A percentile compares a stretch with the other conserved stretches of the same genome.
Evolutionary conservation across 2,113 vertebrate species (phyloP).

Genomic region (Plecotus auritus): DNA sequence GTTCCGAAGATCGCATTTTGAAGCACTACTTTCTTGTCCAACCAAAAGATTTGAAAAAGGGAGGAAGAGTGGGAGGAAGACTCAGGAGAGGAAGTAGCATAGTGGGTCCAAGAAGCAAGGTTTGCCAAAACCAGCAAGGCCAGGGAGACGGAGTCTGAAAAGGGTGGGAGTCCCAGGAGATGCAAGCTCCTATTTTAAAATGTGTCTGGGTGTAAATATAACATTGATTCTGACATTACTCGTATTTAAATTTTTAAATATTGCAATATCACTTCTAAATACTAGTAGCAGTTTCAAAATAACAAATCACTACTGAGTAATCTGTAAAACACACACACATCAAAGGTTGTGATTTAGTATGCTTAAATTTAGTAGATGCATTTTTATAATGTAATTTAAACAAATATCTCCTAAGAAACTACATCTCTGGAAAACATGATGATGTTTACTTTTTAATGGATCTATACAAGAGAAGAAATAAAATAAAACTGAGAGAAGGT

Average conservation of each 20-base stretch:
- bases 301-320: not conserved
- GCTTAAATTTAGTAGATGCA: not conserved
- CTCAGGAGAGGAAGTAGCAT: not conserved
- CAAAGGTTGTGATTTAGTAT: not conserved
- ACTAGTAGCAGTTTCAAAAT: not conserved
- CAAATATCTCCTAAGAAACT: constrained; percentile 19
- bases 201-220: not conserved
- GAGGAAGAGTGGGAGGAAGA: not conserved
- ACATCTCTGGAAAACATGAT: not conserved
- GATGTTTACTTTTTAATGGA: not conserved
- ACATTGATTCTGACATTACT: not conserved
- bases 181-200: not conserved
- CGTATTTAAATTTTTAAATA: not conserved
- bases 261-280: not conserved
- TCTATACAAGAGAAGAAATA: not conserved
- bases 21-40: not conserved
- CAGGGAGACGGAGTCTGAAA: not conserved
- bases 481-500: not conserved
- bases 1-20: not conserved
- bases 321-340: not conserved
- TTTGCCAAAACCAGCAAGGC: not conserved
- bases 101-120: not conserved
- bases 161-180: not conserved
- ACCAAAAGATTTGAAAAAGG: not conserved
- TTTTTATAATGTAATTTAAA: constrained; percentile 26